Conservation (phyloP, 1,140 invertebrate genomes). For the Phortica variegata region DNA sequence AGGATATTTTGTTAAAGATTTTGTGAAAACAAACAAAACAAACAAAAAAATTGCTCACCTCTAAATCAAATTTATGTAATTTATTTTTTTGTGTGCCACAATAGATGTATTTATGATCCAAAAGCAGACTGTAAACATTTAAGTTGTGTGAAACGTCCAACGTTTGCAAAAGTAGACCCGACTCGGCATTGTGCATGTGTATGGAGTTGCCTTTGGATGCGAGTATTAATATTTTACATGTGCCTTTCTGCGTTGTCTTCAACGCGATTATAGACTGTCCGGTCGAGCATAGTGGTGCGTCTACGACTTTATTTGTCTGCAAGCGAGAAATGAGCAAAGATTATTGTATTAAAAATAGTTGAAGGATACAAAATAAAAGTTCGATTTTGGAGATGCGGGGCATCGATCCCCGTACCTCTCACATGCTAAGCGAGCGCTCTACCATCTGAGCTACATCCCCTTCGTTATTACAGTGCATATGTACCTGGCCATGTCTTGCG, state of each 20-base stretch:
- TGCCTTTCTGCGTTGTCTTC: constrained; percentile 67
- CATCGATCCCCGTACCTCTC: constrained; percentile 82
- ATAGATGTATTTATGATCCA: constrained; percentile 65
- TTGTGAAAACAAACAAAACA: neutral
- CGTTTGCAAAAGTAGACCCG: constrained; percentile 65
- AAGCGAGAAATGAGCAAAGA: constrained; percentile 2
- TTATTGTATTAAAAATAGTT: neutral
- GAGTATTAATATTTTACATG: constrained; percentile 66
- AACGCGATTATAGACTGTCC: constrained; percentile 63
- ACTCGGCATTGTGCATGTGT: constrained; percentile 66
- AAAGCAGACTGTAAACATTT: constrained; percentile 68
- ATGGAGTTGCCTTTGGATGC: constrained; percentile 67
- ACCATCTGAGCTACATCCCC: constrained; percentile 76
- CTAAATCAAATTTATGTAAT: constrained; percentile 69
- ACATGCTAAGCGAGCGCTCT: constrained; percentile 84
- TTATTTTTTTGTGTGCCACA: constrained; percentile 68
- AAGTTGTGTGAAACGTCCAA: constrained; percentile 63
- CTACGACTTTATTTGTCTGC: constrained; percentile 35
- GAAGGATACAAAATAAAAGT: constrained; percentile 5
- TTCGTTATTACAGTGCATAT: too few species aligned
- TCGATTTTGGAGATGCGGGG: constrained; percentile 64
- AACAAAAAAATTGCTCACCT: constrained; percentile 54
- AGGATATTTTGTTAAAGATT: neutral
- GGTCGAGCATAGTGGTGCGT: constrained; percentile 31
- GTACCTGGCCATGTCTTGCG: too few species aligned